phyloP scores from a whole-genome alignment of 2,113 vertebrate genomes.

The Marmota flaviventris region DNA sequence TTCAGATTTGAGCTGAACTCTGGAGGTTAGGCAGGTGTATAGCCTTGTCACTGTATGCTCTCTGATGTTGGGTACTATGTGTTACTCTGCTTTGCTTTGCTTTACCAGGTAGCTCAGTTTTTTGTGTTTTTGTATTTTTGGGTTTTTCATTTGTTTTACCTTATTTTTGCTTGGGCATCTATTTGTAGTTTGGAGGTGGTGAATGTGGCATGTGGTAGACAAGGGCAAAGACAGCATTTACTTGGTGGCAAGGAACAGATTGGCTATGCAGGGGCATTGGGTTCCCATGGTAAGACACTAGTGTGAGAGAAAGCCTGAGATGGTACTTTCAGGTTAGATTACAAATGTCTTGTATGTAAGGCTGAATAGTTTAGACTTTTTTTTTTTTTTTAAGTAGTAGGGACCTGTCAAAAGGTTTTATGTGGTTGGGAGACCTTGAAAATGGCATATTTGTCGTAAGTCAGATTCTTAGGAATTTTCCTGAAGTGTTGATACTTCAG shows the following conservation, averaged over 20 bases:
- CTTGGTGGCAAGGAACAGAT: background rate
- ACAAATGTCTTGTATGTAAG: background rate
- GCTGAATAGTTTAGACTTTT: background rate
- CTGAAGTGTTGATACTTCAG: background rate
- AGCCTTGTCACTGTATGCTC: background rate
- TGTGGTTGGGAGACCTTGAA: background rate
- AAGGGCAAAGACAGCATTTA: background rate
- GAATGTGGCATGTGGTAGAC: background rate
- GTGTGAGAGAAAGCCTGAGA: background rate
- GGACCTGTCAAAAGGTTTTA: background rate
- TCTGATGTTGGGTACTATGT: background rate
- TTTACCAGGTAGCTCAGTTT: background rate
- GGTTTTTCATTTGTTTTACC: background rate
- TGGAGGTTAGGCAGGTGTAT: background rate
- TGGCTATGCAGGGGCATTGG: background rate
- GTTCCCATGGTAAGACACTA: background rate
- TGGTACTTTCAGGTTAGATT: background rate
- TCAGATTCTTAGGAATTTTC: constrained; percentile 3
- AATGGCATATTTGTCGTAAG: background rate
- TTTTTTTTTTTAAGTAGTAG: constrained; percentile 55
- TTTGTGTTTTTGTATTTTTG: background rate
- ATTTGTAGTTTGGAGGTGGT: rapidly evolving
- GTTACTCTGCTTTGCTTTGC: background rate
- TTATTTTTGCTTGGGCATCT: background rate
- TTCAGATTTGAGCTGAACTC: background rate